These are phyloP conservation scores for Mercenaria mercenaria DNA, from an alignment of 1,140 invertebrate species.

Conservation along the genomic window DNA sequence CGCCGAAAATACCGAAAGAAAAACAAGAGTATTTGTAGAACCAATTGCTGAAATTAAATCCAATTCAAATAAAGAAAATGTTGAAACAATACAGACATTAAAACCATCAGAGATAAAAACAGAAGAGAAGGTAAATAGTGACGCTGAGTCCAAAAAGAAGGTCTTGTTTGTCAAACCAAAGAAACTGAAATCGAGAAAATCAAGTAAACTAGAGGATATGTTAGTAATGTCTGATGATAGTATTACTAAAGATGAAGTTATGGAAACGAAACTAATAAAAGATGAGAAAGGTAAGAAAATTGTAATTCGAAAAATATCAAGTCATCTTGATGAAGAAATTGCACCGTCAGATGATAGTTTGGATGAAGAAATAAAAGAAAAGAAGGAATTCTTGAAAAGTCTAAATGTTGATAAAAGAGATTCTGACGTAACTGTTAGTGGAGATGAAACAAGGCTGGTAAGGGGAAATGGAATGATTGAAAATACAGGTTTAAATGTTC, in stretches of 20 bases:
- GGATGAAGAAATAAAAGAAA: slow-evolving; percentile 44
- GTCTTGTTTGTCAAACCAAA: slow-evolving; percentile 1
- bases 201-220: slow-evolving; percentile 54
- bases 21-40: background rate
- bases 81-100: background rate
- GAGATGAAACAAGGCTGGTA: background rate
- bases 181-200: background rate
- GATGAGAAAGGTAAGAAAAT: slow-evolving; percentile 49
- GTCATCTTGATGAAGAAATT: slow-evolving; percentile 14
- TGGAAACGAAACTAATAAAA: slow-evolving; percentile 25
- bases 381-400: slow-evolving; percentile 24
- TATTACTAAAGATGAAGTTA: slow-evolving; percentile 52
- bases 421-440: background rate
- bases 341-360: slow-evolving; percentile 36
- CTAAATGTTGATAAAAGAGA: background rate
- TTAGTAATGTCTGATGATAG: slow-evolving; percentile 52
- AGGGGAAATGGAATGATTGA: background rate
- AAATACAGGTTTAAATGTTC: background rate
- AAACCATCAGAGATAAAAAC: background rate
- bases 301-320: slow-evolving; percentile 42
- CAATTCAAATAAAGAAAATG: background rate
- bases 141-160: background rate
- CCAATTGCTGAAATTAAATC: background rate
- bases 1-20: background rate
- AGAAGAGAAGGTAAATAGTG: background rate